Percentiles rank a stretch among this genome's conserved stretches.
These are phyloP conservation scores for Drosophila lini DNA, from an alignment of 1,140 invertebrate genomes.

Conservation along the genomic window DNA sequence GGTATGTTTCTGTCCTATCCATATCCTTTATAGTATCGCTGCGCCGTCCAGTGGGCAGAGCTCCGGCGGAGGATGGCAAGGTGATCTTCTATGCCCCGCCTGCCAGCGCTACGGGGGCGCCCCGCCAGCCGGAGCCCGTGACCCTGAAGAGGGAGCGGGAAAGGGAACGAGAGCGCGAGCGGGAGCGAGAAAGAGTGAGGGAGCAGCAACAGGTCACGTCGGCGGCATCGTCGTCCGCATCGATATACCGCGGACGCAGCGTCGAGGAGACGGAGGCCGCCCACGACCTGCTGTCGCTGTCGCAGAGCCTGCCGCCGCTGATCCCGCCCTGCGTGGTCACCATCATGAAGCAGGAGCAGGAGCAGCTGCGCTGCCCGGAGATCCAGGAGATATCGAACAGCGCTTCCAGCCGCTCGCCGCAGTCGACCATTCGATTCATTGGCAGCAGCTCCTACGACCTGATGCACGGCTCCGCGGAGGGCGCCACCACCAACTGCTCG, in stretches of 20 bases:
- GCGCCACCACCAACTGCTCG: conserved; percentile 79
- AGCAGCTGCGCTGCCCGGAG: conserved; percentile 58
- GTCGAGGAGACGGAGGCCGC: conserved; percentile 93
- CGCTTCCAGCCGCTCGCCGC: conserved; percentile 67
- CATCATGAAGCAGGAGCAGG: conserved; percentile 84
- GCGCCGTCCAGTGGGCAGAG: conserved; percentile 77
- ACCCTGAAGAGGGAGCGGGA: conserved; percentile 74
- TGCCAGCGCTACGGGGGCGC: conserved; percentile 57
- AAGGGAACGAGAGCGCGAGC: conserved; percentile 62
- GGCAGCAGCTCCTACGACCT: conserved; percentile 75
- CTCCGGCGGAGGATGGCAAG: conserved; percentile 75
- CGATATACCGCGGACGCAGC: conserved; percentile 87
- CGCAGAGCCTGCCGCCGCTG: conserved; percentile 90
- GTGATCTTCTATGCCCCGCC: conserved; percentile 83
- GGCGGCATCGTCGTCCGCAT: conserved; percentile 85
- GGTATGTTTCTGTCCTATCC: background rate
- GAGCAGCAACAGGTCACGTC: conserved; percentile 79
- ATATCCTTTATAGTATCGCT: conserved; percentile 56
- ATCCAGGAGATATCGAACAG: conserved; percentile 81
- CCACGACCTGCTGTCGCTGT: conserved; percentile 92
- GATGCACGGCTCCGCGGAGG: conserved; percentile 50
- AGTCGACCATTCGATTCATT: conserved; percentile 77
- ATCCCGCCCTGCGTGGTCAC: conserved; percentile 88
- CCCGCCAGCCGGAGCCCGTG: conserved; percentile 53
- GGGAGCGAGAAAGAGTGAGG: conserved; percentile 16